These are phyloP conservation scores for Ophraella communa DNA, from an alignment of 2,888 invertebrate genomes.

Conservation along the genomic window DNA sequence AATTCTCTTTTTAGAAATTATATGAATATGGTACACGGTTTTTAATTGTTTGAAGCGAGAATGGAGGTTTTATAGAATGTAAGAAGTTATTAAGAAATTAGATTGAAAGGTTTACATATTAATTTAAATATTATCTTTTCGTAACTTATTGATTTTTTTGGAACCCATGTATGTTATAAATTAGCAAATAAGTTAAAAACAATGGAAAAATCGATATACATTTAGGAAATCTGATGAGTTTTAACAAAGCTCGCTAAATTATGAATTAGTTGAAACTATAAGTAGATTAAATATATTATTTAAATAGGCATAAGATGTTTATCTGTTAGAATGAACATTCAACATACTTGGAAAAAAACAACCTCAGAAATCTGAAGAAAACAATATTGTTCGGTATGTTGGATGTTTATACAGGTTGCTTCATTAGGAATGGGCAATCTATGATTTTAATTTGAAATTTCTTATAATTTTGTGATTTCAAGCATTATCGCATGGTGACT, in stretches of 20 bases:
- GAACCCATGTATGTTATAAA: conserved; percentile 23
- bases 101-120: background rate
- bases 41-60: background rate
- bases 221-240: conserved; percentile 13
- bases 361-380: no score
- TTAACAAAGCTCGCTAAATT: conserved; percentile 9
- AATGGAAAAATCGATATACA: conserved; percentile 17
- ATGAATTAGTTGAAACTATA: background rate
- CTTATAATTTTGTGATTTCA: no score
- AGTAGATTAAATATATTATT: conserved; percentile 8
- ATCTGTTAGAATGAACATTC: conserved; percentile 3
- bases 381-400: no score
- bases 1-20: background rate
- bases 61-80: background rate
- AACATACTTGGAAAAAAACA: background rate
- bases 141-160: conserved; percentile 26
- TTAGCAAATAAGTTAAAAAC: conserved; percentile 16
- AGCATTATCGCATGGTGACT: no score
- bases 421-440: no score
- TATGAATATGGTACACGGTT: no score
- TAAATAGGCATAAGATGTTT: background rate
- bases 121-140: background rate
- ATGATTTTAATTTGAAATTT: no score
- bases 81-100: no score
- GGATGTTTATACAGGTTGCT: no score